These are phyloP conservation scores for Idaea straminata DNA, from an alignment of 2,888 invertebrate genomes.

Conservation along the genomic window DNA sequence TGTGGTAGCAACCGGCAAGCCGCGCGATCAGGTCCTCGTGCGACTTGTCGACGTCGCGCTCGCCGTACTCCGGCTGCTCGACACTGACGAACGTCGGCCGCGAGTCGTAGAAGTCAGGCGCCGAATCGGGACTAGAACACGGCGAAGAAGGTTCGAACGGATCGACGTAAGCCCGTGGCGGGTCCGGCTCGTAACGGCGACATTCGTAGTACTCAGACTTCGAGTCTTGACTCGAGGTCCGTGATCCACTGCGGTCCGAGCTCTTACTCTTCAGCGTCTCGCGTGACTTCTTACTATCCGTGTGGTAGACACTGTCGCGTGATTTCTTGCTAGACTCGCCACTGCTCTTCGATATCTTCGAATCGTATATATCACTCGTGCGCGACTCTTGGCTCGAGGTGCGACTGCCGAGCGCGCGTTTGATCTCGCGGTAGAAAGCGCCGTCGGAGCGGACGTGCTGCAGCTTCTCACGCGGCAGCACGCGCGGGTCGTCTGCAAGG, in stretches of 20 bases:
- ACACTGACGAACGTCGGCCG: slow-evolving; percentile 67
- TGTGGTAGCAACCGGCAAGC: slow-evolving; percentile 76
- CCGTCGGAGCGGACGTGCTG: slow-evolving; percentile 85
- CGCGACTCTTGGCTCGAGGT: slow-evolving; percentile 86
- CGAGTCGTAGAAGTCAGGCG: slow-evolving; percentile 82
- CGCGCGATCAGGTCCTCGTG: slow-evolving; percentile 80
- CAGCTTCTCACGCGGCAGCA: slow-evolving; percentile 85
- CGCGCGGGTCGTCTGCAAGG: slow-evolving; percentile 87
- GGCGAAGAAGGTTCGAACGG: slow-evolving; percentile 77
- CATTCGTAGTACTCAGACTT: slow-evolving; percentile 86
- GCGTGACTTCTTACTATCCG: slow-evolving; percentile 83
- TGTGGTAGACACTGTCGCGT: slow-evolving; percentile 82
- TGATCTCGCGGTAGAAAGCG: slow-evolving; percentile 85
- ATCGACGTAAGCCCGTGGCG: slow-evolving; percentile 65
- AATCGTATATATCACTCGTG: slow-evolving; percentile 83
- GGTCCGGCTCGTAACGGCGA: slow-evolving; percentile 74
- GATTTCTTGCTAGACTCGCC: slow-evolving; percentile 83
- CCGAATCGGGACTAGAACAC: slow-evolving; percentile 85
- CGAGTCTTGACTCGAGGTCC: slow-evolving; percentile 86
- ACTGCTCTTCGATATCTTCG: slow-evolving; percentile 83
- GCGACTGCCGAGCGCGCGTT: slow-evolving; percentile 81
- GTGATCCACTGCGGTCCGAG: slow-evolving; percentile 80
- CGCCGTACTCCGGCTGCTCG: slow-evolving; percentile 72
- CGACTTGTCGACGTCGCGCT: slow-evolving; percentile 79
- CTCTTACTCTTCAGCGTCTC: slow-evolving; percentile 83